Conservation (phyloP, 1,140 invertebrate species). For the Zaprionus tsacasi region DNA sequence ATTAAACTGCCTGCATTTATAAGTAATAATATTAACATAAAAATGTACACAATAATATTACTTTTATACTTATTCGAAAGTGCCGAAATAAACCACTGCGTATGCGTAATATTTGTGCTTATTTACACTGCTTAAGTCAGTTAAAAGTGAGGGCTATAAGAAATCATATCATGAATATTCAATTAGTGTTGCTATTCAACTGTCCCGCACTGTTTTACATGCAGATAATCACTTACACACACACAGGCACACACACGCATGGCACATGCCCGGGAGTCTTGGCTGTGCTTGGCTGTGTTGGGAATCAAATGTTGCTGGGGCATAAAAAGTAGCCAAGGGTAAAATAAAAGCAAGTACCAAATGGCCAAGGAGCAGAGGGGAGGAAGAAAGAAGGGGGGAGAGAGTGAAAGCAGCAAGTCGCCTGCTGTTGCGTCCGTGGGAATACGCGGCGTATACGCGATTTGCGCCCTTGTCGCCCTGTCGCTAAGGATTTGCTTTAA, state of each 20-base stretch:
- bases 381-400: not conserved
- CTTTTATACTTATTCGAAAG: not conserved
- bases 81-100: not conserved
- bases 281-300: constrained; percentile 60
- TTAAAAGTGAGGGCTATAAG: not conserved
- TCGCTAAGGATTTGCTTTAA: constrained; percentile 27
- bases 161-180: constrained; percentile 2
- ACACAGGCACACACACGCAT: not conserved
- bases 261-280: constrained; percentile 13
- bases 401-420: not conserved
- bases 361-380: constrained; percentile 29
- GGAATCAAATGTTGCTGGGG: constrained; percentile 67
- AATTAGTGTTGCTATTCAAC: constrained; percentile 19
- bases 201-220: constrained; percentile 51
- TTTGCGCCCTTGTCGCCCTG: constrained; percentile 37
- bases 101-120: not conserved
- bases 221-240: constrained; percentile 66
- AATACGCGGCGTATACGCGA: constrained; percentile 76
- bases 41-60: no score
- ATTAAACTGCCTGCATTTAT: not conserved
- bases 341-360: constrained; percentile 76
- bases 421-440: constrained; percentile 61
- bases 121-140: not conserved
- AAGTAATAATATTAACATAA: not conserved
- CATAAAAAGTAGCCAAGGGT: constrained; percentile 77